These are phyloP conservation scores for Trichoplusia ni DNA, from an alignment of 1,140 invertebrate genomes.

Conservation along the genomic window DNA sequence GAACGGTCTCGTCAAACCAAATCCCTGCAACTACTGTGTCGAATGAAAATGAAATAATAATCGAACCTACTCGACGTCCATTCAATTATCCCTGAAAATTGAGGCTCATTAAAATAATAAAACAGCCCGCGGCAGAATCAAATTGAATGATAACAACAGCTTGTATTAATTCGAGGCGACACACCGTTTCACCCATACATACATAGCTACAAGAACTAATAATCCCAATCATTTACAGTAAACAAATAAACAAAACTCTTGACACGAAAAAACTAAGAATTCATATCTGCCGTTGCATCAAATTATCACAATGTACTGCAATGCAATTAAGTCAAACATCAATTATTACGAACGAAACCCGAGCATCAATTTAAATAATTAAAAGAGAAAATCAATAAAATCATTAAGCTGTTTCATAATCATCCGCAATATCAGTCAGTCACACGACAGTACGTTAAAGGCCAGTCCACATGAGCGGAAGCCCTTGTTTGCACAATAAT, in stretches of 20 bases:
- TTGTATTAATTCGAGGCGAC: conserved; percentile 72
- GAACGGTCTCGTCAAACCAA: neutral
- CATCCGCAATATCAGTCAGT: conserved; percentile 23
- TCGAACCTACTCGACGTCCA: conserved; percentile 69
- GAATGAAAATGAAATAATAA: conserved; percentile 73
- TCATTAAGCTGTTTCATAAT: conserved; percentile 23
- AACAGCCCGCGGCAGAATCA: conserved; percentile 76
- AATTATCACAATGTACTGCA: neutral
- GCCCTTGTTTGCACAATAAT: conserved; percentile 73
- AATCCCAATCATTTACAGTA: neutral
- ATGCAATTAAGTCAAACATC: neutral
- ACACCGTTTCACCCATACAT: conserved; percentile 34
- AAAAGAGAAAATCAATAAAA: conserved; percentile 22
- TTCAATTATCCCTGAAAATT: conserved; percentile 79
- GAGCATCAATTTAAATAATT: conserved; percentile 13
- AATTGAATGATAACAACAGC: conserved; percentile 81
- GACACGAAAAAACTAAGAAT: neutral
- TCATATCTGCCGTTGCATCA: neutral
- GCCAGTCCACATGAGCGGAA: conserved; percentile 41
- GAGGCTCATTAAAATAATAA: conserved; percentile 81
- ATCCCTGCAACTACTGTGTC: conserved; percentile 38
- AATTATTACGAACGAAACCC: conserved; percentile 5
- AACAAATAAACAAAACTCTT: neutral
- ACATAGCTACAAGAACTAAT: neutral
- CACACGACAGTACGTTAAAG: conserved; percentile 30